phyloP scores from a whole-genome alignment of 2,888 invertebrate species.

The Aricia artaxerxes region DNA sequence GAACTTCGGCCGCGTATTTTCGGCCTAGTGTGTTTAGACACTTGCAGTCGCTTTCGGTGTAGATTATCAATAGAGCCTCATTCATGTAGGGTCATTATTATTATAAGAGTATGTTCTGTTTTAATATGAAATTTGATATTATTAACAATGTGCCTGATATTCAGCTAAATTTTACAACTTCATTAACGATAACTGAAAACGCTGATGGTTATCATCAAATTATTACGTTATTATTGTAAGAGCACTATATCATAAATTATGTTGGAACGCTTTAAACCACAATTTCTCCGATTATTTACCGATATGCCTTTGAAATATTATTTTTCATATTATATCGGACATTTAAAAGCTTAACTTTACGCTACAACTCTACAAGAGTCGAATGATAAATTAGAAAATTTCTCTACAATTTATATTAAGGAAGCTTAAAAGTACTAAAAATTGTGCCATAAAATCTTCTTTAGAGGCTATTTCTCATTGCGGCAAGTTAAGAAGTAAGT shows the following conservation, averaged over 20 bases:
- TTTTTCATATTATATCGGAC: not conserved
- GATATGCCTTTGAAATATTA: not conserved
- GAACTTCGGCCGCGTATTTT: too few relatives aligned
- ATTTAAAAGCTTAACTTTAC: conserved; percentile 39
- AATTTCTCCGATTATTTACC: not conserved
- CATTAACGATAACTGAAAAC: not conserved
- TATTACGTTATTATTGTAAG: not conserved
- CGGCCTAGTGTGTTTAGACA: too few relatives aligned
- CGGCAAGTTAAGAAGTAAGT: not conserved
- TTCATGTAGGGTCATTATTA: too few relatives aligned
- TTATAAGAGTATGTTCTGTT: not conserved
- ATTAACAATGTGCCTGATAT: not conserved
- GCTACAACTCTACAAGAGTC: conserved; percentile 38
- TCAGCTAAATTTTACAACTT: not conserved
- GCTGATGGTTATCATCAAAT: conserved; percentile 4
- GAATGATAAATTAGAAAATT: conserved; percentile 44
- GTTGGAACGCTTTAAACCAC: not conserved
- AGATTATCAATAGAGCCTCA: too few relatives aligned
- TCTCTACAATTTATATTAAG: conserved; percentile 54
- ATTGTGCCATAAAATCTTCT: conserved; percentile 58
- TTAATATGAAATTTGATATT: not conserved
- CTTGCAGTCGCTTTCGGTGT: too few relatives aligned
- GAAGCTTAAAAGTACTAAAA: conserved; percentile 59
- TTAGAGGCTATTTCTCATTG: conserved; percentile 37
- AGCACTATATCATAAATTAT: not conserved